Evolutionary conservation across 1,140 invertebrate species (phyloP).

Genomic region (Eumeta japonica): DNA sequence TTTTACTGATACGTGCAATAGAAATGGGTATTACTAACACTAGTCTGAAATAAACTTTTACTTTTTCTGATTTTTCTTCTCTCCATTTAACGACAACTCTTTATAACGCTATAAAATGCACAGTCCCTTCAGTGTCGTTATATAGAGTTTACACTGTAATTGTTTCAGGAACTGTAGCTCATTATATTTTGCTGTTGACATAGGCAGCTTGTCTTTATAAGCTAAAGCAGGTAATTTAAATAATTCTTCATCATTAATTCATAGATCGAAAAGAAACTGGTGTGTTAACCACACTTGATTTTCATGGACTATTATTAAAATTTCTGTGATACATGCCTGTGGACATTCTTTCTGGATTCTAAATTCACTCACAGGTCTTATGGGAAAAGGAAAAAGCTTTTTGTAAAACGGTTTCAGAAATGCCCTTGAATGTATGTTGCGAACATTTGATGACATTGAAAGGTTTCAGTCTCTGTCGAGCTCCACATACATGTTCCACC

Average conservation of each 20-base stretch:
- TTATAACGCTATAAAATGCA: no score
- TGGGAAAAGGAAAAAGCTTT: constrained; percentile 9
- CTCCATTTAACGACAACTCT: no score
- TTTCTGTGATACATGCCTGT: constrained; percentile 11
- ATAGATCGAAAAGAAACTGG: constrained; percentile 13
- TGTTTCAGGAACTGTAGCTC: no score
- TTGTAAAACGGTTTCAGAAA: constrained; percentile 12
- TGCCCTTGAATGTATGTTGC: constrained; percentile 9
- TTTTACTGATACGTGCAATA: no score
- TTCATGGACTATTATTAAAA: constrained; percentile 11
- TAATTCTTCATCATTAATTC: constrained; percentile 11
- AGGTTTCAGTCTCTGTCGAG: constrained; percentile 12
- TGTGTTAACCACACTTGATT: constrained; percentile 15
- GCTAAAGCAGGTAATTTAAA: constrained; percentile 12
- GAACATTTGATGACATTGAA: constrained; percentile 11
- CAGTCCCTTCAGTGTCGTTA: no score
- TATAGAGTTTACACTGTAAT: no score
- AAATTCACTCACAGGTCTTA: constrained; percentile 8
- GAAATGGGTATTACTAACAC: no score
- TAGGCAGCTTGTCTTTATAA: constrained; percentile 7
- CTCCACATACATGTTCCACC: constrained; percentile 10
- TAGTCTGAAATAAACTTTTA: no score
- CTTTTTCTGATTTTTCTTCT: no score
- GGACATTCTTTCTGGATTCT: constrained; percentile 7
- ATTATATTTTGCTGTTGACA: constrained; percentile 6